Evolutionary conservation across 2,888 invertebrate genomes (phyloP).

Genomic region (Laspeyria flexula): DNA sequence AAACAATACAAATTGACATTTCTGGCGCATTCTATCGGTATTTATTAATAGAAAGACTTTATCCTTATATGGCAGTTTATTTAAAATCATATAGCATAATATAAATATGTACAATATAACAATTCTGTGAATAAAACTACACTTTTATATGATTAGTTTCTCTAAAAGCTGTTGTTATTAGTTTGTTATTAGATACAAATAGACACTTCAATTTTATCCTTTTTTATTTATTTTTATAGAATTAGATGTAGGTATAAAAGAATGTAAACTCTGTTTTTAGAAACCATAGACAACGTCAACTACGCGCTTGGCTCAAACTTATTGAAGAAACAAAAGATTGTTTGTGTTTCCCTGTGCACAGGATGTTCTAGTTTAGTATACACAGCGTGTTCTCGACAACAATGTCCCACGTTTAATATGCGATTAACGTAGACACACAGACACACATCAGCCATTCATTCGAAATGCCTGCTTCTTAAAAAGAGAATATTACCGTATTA

Average conservation of each 20-base stretch:
- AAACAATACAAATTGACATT: constrained; percentile 12
- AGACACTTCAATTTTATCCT: too few relatives aligned
- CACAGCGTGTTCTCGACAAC: constrained; percentile 58
- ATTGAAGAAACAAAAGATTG: constrained; percentile 64
- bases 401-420: constrained; percentile 67
- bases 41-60: not conserved
- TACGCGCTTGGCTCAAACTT: constrained; percentile 45
- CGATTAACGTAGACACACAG: constrained; percentile 42
- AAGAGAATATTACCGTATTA: constrained; percentile 8
- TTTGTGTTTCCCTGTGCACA: constrained; percentile 62
- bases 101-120: too few relatives aligned
- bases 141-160: too few relatives aligned
- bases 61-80: not conserved
- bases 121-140: too few relatives aligned
- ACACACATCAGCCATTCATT: constrained; percentile 21
- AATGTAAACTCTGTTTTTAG: not conserved
- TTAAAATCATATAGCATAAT: too few relatives aligned
- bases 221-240: too few relatives aligned
- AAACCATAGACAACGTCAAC: constrained; percentile 11
- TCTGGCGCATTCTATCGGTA: constrained; percentile 15
- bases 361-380: constrained; percentile 65
- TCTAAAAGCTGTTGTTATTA: too few relatives aligned
- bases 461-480: constrained; percentile 22
- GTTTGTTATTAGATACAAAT: too few relatives aligned
- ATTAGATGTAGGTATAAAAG: too few relatives aligned